Percentiles rank a stretch among this genome's conserved stretches.
Evolutionary conservation across 2,113 vertebrate genomes (phyloP).

Genomic region (Chaenogobius annularis): DNA sequence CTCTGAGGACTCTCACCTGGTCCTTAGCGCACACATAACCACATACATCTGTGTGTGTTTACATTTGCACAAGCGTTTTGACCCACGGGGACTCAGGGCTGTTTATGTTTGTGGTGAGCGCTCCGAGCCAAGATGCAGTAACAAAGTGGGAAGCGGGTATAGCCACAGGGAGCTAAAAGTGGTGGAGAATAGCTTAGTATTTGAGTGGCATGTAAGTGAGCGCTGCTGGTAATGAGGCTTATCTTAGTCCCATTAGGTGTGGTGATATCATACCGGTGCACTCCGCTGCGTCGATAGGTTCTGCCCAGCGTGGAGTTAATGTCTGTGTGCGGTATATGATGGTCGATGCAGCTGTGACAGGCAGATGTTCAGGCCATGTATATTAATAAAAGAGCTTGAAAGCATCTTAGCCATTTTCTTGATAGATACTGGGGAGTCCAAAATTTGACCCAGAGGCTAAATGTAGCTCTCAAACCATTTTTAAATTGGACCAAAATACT

Average conservation of each 20-base stretch:
- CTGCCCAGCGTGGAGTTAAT: conserved; percentile 38
- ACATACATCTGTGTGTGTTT: conserved; percentile 47
- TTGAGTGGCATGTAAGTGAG: conserved; percentile 47
- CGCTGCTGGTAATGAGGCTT: conserved; percentile 49
- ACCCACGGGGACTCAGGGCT: conserved; percentile 44
- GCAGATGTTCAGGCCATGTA: conserved; percentile 35
- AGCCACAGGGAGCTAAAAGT: conserved; percentile 28
- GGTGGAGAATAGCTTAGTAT: conserved; percentile 26
- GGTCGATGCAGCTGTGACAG: conserved; percentile 47
- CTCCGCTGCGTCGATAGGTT: conserved; percentile 42
- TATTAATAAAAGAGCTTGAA: conserved; percentile 40
- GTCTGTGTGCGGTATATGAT: conserved; percentile 16
- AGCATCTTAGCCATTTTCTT: conserved; percentile 8
- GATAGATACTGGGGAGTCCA: background rate
- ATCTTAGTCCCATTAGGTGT: conserved; percentile 54
- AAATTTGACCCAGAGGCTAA: background rate
- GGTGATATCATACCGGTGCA: conserved; percentile 54
- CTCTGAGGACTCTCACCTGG: conserved; percentile 48
- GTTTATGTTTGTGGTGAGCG: conserved; percentile 45
- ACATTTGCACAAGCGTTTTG: conserved; percentile 38
- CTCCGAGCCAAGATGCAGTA: conserved; percentile 32
- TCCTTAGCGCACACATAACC: conserved; percentile 27
- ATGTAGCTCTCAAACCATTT: background rate
- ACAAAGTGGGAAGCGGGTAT: conserved; percentile 24
- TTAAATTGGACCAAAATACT: background rate